Evolutionary conservation across 2,113 vertebrate genomes (phyloP), one percentile per base, ranked within the genome.

Genomic region (Telmatochromis sp.): DNA sequence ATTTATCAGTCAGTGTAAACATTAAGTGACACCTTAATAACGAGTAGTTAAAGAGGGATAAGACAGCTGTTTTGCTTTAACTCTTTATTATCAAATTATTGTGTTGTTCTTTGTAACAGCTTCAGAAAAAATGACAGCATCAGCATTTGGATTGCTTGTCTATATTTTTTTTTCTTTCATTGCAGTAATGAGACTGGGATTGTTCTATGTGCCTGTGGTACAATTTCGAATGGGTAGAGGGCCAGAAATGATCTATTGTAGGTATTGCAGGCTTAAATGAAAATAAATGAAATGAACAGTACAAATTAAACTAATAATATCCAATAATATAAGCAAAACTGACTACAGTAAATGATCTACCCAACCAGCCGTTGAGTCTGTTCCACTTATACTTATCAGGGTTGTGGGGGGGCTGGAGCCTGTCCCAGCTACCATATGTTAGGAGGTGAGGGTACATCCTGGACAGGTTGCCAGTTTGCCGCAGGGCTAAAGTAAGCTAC

Each of bases 11-110:
- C 37, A 71, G 21, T 9, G 13, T 26, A 71, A 42, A 71, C 35
- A 42, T 23, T 2, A 0, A 1, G 31, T 73, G 13, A 73, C 37
- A 73, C 0, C 21, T 0, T 42, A 73, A 45, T 3, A 10, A 73
- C 1, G 0, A 73, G 37, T 7, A 73, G 37, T 42, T 73, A 73
- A 26, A 17, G 65, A 17, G 65, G 21, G 4, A 45, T 26, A 15
- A 23, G 10, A 37, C 4, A n/a, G 31, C 31, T 37, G 12, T 26
- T 73, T 73, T 26, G 65, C 21, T 15, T 73, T 73, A 26, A 26
- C 21, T 11, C 14, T 73, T 73, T 47, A 71, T 23, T 71, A 71
- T 71, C n/a, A 71, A 42, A 71, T 28, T 11, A 71, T 47, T 26
- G 21, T 3, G 37, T 73, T 47, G 0, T 11, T 73, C 1, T 45